These are phyloP conservation scores for Trachelus tabidus DNA, from an alignment of 2,888 invertebrate genomes.

Conservation along the genomic window DNA sequence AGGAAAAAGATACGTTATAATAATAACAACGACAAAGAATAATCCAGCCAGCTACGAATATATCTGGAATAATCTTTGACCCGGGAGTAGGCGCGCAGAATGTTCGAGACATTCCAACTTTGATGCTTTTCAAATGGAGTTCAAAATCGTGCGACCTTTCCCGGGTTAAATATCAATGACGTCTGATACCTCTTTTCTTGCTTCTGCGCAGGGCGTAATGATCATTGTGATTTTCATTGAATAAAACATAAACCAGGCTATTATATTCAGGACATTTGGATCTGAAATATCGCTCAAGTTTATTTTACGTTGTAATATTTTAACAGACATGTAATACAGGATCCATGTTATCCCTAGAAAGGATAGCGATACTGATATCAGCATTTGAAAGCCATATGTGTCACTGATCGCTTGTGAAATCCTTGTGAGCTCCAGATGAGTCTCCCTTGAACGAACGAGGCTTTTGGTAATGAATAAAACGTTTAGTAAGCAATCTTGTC, in stretches of 20 bases:
- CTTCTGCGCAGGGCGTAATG: not conserved
- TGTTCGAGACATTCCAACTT: no score
- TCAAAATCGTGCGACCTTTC: no score
- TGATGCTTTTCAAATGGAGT: no score
- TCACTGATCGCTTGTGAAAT: conserved; percentile 1
- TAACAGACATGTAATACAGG: conserved; percentile 6
- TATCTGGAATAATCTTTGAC: not conserved
- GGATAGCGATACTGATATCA: conserved; percentile 10
- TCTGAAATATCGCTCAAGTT: not conserved
- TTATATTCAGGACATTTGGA: not conserved
- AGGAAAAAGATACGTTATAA: not conserved
- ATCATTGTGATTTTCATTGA: conserved; percentile 7
- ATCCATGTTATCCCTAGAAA: conserved; percentile 13
- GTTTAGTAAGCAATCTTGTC: not conserved
- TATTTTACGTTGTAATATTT: not conserved
- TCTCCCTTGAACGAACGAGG: conserved; percentile 6
- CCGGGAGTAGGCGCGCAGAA: no score
- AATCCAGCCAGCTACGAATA: not conserved
- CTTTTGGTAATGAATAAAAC: not conserved
- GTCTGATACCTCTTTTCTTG: conserved; percentile 9
- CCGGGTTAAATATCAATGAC: not conserved
- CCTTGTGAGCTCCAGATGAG: conserved; percentile 8
- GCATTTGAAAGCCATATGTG: conserved; percentile 6
- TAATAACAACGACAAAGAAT: not conserved
- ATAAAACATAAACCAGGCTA: conserved; percentile 5